Conservation (phyloP, 2,888 invertebrate genomes). For the Apocheima hispidaria region DNA sequence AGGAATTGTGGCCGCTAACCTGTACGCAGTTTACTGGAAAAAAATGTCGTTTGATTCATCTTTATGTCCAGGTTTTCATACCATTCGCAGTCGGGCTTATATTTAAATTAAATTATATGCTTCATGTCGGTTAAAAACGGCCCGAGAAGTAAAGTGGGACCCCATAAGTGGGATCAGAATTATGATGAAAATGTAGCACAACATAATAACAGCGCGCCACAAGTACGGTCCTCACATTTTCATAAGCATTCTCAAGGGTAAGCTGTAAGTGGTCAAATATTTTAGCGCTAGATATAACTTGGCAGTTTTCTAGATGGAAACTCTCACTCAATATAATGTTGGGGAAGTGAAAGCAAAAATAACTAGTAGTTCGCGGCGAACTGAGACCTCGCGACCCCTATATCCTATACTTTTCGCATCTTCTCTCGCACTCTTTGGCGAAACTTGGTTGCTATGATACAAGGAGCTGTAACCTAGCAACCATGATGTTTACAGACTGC, state of each 20-base stretch:
- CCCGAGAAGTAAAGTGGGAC: background rate
- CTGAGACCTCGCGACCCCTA: too few species aligned
- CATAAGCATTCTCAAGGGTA: conserved; percentile 22
- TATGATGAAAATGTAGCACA: conserved; percentile 25
- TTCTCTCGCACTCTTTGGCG: too few species aligned
- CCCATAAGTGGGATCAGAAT: conserved; percentile 14
- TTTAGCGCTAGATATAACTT: conserved; percentile 2
- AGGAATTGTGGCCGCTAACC: too few species aligned
- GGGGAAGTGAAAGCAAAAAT: background rate
- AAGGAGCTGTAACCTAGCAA: too few species aligned
- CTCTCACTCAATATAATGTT: background rate
- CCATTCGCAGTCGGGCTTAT: too few species aligned
- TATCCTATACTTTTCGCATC: too few species aligned
- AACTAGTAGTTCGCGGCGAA: background rate
- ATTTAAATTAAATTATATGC: too few species aligned
- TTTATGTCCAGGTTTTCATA: too few species aligned
- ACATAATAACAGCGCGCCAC: conserved; percentile 3
- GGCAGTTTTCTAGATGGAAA: background rate
- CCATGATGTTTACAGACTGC: too few species aligned
- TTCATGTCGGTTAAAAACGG: conserved; percentile 2
- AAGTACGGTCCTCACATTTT: conserved; percentile 25
- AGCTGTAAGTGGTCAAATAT: conserved; percentile 16
- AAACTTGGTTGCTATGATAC: too few species aligned
- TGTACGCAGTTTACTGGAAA: too few species aligned
- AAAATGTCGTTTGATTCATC: too few species aligned